Evolutionary conservation across 2,113 vertebrate genomes (phyloP).

Genomic region (Macquaria ambigua): DNA sequence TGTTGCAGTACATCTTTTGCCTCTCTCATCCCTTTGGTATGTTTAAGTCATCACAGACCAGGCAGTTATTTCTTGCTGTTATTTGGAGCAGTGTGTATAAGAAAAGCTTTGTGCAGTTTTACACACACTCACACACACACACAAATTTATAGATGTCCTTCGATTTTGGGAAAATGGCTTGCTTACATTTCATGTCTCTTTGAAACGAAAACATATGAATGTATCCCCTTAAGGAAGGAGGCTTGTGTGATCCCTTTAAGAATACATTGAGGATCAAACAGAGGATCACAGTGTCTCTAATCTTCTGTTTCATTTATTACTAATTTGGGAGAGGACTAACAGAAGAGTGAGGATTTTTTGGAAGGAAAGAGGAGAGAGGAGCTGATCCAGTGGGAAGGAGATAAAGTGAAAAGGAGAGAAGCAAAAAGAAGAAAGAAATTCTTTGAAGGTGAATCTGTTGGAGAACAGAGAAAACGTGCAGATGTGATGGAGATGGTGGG

Average conservation of each 20-base stretch:
- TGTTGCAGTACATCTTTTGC: neutral
- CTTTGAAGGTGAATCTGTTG: slow-evolving; percentile 25
- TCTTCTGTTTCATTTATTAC: slow-evolving; percentile 37
- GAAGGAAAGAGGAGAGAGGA: slow-evolving; percentile 17
- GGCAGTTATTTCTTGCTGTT: slow-evolving; percentile 20
- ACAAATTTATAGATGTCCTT: neutral
- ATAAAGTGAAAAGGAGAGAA: slow-evolving; percentile 5
- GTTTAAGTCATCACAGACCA: slow-evolving; percentile 39
- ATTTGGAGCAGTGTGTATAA: neutral
- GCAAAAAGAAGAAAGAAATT: neutral
- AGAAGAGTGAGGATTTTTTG: slow-evolving; percentile 37
- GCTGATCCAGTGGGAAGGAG: neutral
- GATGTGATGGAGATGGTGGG: neutral
- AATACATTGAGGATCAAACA: slow-evolving; percentile 46
- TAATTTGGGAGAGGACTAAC: slow-evolving; percentile 33
- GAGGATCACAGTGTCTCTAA: slow-evolving; percentile 47
- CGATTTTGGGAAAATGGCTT: neutral
- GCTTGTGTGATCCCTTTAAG: slow-evolving; percentile 23
- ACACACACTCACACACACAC: slow-evolving; percentile 14
- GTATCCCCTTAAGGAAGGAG: slow-evolving; percentile 5
- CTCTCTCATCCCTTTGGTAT: slow-evolving; percentile 27
- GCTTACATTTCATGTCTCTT: neutral
- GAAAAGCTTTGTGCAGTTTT: slow-evolving; percentile 25
- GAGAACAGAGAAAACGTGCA: neutral
- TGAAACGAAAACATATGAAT: neutral